Evolutionary conservation across 1,140 invertebrate genomes (phyloP).

Genomic region (Papilio polyxenes): DNA sequence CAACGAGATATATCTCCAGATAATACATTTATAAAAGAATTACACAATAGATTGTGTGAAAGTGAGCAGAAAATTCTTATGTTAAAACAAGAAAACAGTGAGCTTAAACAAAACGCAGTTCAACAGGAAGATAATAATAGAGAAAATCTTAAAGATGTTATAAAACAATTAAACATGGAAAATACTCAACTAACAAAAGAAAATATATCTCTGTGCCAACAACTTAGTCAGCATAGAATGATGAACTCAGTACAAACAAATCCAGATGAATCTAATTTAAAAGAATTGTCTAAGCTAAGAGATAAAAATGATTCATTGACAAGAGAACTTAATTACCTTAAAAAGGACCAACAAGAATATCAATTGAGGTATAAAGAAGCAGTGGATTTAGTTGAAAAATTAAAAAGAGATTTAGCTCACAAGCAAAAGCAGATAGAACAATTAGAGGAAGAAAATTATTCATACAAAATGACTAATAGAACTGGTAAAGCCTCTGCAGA

Average conservation of each 20-base stretch:
- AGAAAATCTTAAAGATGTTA: constrained; percentile 70
- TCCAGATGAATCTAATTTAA: constrained; percentile 50
- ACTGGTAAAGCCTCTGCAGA: constrained; percentile 70
- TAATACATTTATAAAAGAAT: constrained; percentile 64
- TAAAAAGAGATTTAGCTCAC: constrained; percentile 68
- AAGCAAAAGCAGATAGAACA: constrained; percentile 73
- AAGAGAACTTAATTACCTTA: constrained; percentile 61
- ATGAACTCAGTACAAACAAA: constrained; percentile 53
- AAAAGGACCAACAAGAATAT: constrained; percentile 73
- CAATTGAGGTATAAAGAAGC: constrained; percentile 65
- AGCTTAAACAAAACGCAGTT: constrained; percentile 56
- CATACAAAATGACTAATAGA: constrained; percentile 72
- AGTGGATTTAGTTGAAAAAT: constrained; percentile 63
- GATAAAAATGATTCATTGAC: constrained; percentile 60
- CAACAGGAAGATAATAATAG: constrained; percentile 57
- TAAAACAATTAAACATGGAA: constrained; percentile 72
- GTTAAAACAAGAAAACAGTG: constrained; percentile 77
- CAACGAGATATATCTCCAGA: constrained; percentile 47
- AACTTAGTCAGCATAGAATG: constrained; percentile 66
- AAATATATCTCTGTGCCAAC: constrained; percentile 69
- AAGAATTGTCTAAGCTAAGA: constrained; percentile 60
- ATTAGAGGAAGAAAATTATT: constrained; percentile 73
- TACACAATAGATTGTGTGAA: constrained; percentile 72
- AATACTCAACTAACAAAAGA: constrained; percentile 74
- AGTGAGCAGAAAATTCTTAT: constrained; percentile 75